phyloP scores from a whole-genome alignment of 2,888 invertebrate species.

The Rhogogaster chlorosoma region DNA sequence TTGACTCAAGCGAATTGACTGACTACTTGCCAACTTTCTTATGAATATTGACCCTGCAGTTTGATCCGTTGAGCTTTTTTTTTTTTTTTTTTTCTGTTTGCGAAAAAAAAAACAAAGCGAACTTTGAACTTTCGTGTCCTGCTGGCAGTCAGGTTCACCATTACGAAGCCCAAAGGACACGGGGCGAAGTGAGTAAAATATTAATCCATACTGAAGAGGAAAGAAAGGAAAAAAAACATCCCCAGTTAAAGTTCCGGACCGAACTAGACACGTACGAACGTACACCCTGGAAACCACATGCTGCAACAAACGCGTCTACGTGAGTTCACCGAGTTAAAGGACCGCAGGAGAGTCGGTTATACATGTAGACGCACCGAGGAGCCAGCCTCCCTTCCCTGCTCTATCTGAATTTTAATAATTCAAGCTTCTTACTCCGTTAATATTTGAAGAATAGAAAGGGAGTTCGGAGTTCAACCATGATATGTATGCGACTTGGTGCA shows the following conservation, averaged over 20 bases:
- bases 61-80: background rate
- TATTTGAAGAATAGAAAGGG: slow-evolving; percentile 65
- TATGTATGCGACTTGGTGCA: slow-evolving; percentile 64
- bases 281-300: background rate
- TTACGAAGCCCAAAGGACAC: background rate
- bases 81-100: background rate
- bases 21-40: background rate
- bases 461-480: slow-evolving; percentile 65
- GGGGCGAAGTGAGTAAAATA: background rate
- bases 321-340: slow-evolving; percentile 25
- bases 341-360: background rate
- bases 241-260: background rate
- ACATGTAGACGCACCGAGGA: background rate
- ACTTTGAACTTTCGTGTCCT: background rate
- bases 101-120: background rate
- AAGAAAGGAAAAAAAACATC: background rate
- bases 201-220: slow-evolving; percentile 30
- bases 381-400: background rate
- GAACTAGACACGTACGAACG: slow-evolving; percentile 31
- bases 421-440: slow-evolving; percentile 67
- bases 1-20: background rate
- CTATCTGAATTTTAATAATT: slow-evolving; percentile 66
- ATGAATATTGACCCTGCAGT: slow-evolving; percentile 1
- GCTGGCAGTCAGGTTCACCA: background rate
- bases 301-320: slow-evolving; percentile 37